A percentile compares a stretch with the other conserved stretches of the same genome.
Conservation (phyloP, 2,888 invertebrate species). For the Crossocerus cetratus region DNA sequence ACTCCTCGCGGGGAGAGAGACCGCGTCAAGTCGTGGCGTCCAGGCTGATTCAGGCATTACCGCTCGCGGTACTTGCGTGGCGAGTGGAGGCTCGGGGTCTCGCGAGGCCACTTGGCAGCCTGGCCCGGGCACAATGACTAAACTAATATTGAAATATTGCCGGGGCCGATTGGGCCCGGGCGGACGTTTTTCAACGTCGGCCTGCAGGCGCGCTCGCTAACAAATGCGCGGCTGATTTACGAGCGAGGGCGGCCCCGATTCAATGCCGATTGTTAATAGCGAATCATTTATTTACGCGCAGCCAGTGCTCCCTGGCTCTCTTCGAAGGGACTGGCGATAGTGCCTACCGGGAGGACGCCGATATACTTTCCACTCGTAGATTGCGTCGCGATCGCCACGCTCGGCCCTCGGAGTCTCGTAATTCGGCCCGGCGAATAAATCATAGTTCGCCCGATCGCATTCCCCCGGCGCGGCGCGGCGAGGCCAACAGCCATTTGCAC, state of each 20-base stretch:
- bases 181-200: constrained; percentile 72
- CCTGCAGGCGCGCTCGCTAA: constrained; percentile 69
- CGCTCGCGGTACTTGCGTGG: no score
- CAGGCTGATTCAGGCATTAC: no score
- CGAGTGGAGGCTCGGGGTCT: not conserved
- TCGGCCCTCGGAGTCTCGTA: constrained; percentile 34
- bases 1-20: no score
- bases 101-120: constrained; percentile 35
- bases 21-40: no score
- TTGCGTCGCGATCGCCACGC: constrained; percentile 49
- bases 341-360: constrained; percentile 27
- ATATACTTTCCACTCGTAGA: not conserved
- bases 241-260: constrained; percentile 41
- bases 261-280: constrained; percentile 65
- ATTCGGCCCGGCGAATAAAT: constrained; percentile 52
- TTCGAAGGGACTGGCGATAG: constrained; percentile 29
- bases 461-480: constrained; percentile 14
- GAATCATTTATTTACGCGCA: constrained; percentile 67
- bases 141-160: constrained; percentile 76
- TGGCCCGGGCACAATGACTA: constrained; percentile 68
- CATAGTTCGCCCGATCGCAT: constrained; percentile 27
- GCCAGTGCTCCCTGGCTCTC: not conserved
- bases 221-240: constrained; percentile 72
- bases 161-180: constrained; percentile 64
- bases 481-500: not conserved